Conservation (phyloP, 2,888 invertebrate genomes). For the Rhagium mordax region DNA sequence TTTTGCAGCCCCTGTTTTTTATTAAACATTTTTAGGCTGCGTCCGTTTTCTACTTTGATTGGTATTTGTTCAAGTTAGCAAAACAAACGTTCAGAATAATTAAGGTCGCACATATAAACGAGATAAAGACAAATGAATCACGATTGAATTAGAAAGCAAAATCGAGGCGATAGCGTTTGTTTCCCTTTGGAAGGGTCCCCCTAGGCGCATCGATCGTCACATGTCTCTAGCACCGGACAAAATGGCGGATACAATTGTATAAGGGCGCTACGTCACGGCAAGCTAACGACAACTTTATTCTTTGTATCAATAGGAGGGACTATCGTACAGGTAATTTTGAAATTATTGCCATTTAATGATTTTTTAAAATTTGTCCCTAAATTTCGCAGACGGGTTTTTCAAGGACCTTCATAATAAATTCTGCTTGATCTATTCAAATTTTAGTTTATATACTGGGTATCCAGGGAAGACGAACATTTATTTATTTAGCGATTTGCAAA, state of each 20-base stretch:
- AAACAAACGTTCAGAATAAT: conserved; percentile 28
- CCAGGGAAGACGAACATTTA: too few species aligned
- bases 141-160: conserved; percentile 54
- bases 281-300: not conserved
- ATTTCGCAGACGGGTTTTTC: too few species aligned
- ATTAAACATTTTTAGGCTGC: not conserved
- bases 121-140: conserved; percentile 63
- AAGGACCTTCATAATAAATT: too few species aligned
- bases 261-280: conserved; percentile 32
- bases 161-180: conserved; percentile 56
- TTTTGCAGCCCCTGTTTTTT: too few species aligned
- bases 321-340: not conserved
- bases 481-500: too few species aligned
- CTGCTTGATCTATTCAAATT: too few species aligned
- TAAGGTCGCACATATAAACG: conserved; percentile 38
- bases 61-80: not conserved
- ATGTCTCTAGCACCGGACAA: conserved; percentile 68
- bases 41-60: not conserved
- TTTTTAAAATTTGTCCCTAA: too few species aligned
- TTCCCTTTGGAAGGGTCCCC: conserved; percentile 57
- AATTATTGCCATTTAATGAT: too few species aligned
- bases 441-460: too few species aligned
- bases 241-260: conserved; percentile 61
- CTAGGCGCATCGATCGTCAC: conserved; percentile 66
- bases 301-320: not conserved